Evolutionary conservation across 2,797 vertebrate species (phyloP).

Genomic region (Hozukius guyotensis): DNA sequence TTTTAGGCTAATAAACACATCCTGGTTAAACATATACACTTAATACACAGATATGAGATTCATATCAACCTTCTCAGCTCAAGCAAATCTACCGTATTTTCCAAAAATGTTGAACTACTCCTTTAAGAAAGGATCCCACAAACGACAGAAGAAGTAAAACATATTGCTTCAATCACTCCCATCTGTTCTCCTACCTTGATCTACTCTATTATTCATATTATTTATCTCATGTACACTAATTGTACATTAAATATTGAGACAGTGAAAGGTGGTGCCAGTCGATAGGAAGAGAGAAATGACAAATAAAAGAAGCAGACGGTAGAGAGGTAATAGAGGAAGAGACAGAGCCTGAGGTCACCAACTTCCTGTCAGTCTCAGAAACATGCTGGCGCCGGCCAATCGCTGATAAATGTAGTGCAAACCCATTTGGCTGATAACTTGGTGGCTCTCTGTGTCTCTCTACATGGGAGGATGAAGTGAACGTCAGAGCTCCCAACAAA

Average conservation of each 20-base stretch:
- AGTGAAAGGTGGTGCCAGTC: background rate
- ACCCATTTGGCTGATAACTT: slow-evolving; percentile 15
- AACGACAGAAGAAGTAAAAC: background rate
- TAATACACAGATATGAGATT: background rate
- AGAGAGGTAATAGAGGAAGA: background rate
- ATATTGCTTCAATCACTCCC: background rate
- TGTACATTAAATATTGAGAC: slow-evolving; percentile 25
- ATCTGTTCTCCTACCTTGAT: background rate
- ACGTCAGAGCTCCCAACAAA: background rate
- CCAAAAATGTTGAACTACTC: background rate
- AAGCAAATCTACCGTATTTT: background rate
- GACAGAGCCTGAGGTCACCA: background rate
- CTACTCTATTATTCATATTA: slow-evolving; percentile 1
- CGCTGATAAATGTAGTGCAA: slow-evolving; percentile 8
- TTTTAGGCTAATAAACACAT: background rate
- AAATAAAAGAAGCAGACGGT: background rate
- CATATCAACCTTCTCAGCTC: background rate
- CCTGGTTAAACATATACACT: background rate
- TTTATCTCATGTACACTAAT: background rate
- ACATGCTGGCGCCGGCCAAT: background rate
- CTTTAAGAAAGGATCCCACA: background rate
- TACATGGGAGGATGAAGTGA: background rate
- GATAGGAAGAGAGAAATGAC: background rate
- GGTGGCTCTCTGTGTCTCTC: background rate
- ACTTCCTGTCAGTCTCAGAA: background rate